Evolutionary conservation across 2,888 invertebrate species (phyloP).

Genomic region (Drosophila niveifrons): DNA sequence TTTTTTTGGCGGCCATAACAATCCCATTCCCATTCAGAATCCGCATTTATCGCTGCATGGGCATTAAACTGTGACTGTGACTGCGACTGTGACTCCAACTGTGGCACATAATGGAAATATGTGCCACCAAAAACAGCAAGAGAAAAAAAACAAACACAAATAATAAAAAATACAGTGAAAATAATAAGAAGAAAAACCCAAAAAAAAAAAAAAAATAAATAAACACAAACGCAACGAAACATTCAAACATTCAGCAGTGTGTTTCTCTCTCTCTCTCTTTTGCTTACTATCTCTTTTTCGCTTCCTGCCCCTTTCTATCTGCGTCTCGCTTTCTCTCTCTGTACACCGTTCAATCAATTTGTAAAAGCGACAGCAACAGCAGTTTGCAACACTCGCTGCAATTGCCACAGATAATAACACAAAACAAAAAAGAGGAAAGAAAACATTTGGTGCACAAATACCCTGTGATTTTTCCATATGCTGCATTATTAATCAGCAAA

Average conservation of each 20-base stretch:
- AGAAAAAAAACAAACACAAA: not conserved
- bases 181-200: constrained; percentile 10
- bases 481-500: constrained; percentile 7
- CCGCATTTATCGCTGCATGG: constrained; percentile 65
- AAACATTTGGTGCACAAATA: constrained; percentile 16
- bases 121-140: constrained; percentile 21
- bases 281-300: not conserved
- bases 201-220: constrained; percentile 63
- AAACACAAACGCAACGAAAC: constrained; percentile 39
- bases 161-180: not conserved
- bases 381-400: constrained; percentile 27
- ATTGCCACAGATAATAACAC: not conserved
- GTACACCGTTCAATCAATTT: constrained; percentile 57
- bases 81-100: constrained; percentile 15
- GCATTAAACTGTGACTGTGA: constrained; percentile 59
- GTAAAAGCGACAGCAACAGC: constrained; percentile 35
- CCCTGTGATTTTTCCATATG: not conserved
- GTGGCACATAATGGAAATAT: constrained; percentile 49
- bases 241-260: constrained; percentile 61
- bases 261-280: not conserved
- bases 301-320: not conserved
- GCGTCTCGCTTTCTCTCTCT: not conserved
- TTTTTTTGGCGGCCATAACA: constrained; percentile 42
- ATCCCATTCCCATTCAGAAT: constrained; percentile 51
- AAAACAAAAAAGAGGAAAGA: too few species aligned